Conservation (phyloP, 2,113 vertebrate species). For the Uropsilus gracilis region DNA sequence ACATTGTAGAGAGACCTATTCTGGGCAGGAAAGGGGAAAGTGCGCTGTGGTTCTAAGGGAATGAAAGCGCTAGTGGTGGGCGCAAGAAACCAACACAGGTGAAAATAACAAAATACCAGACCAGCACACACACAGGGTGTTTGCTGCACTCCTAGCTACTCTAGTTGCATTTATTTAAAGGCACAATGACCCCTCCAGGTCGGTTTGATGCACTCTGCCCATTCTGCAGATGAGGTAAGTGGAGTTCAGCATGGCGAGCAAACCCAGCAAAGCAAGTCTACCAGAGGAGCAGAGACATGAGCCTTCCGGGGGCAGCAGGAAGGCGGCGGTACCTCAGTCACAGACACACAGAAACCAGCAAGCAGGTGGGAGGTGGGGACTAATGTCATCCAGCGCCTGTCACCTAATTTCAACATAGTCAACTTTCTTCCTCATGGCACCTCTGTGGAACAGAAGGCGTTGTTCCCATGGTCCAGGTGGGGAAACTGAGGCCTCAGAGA, state of each 20-base stretch:
- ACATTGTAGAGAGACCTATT: neutral
- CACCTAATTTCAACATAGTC: neutral
- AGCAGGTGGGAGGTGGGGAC: neutral
- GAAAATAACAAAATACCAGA: neutral
- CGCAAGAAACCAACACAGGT: neutral
- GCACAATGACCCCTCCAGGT: neutral
- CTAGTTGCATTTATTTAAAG: neutral
- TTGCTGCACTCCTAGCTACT: neutral
- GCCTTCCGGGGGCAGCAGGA: neutral
- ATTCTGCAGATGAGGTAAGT: neutral
- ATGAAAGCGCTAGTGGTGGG: neutral
- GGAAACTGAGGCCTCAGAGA: neutral
- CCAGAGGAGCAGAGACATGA: neutral
- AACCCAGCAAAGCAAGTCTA: fast-evolving
- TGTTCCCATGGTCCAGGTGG: neutral
- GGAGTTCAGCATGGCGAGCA: neutral
- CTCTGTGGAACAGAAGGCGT: neutral
- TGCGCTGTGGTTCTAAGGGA: neutral
- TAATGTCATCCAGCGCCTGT: fast-evolving
- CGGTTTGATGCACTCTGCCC: neutral
- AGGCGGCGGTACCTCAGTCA: neutral
- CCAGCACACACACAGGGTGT: fast-evolving
- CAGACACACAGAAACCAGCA: neutral
- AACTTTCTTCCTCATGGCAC: fast-evolving
- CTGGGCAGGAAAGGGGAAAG: neutral